Evolutionary conservation across 1,140 invertebrate species (phyloP).

Genomic region (Drosophila neocordata): DNA sequence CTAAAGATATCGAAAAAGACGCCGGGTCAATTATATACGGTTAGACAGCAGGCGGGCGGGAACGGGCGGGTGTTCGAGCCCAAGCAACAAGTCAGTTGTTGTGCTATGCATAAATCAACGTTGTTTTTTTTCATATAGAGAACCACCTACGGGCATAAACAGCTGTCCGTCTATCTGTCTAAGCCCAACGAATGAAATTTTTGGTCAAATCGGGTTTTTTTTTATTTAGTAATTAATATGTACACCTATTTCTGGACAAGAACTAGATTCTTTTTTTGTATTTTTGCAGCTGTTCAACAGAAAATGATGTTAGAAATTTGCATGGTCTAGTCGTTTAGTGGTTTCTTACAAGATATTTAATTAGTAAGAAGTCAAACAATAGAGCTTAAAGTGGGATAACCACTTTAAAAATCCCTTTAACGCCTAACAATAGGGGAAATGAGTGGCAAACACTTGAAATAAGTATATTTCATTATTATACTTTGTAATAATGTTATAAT

Average conservation of each 20-base stretch:
- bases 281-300: slow-evolving; percentile 39
- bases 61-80: slow-evolving; percentile 1
- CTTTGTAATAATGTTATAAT: slow-evolving; percentile 69
- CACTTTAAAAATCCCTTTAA: slow-evolving; percentile 20
- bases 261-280: slow-evolving; percentile 31
- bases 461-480: slow-evolving; percentile 36
- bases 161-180: slow-evolving; percentile 30
- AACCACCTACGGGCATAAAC: slow-evolving; percentile 48
- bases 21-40: slow-evolving; percentile 64
- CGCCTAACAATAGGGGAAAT: slow-evolving; percentile 4
- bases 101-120: slow-evolving; percentile 48
- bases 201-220: slow-evolving; percentile 43
- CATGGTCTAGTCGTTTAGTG: slow-evolving; percentile 13
- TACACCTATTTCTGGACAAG: slow-evolving; percentile 42
- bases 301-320: slow-evolving; percentile 37
- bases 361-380: slow-evolving; percentile 4
- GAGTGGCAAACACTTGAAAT: slow-evolving; percentile 50
- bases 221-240: slow-evolving; percentile 40
- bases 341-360: neutral
- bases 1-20: slow-evolving; percentile 28
- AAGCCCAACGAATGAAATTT: slow-evolving; percentile 30
- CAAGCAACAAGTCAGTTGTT: slow-evolving; percentile 13
- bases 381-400: slow-evolving; percentile 2
- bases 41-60: slow-evolving; percentile 36
- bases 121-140: slow-evolving; percentile 13